These are phyloP conservation scores for Pantherophis guttatus DNA, from an alignment of 2,113 vertebrate species.

Conservation along the genomic window DNA sequence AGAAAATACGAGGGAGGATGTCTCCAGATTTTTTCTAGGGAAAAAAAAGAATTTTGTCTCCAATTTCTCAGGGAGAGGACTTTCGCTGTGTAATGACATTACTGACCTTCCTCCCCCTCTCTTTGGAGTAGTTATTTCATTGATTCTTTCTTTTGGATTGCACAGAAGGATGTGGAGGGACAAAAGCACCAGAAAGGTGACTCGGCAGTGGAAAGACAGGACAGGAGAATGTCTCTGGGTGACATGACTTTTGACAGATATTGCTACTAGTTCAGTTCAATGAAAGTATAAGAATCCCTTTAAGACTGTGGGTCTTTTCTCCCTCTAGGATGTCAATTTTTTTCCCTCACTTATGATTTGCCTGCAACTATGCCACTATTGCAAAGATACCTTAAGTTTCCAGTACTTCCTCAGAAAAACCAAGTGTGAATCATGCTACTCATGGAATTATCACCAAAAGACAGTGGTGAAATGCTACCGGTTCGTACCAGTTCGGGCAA, in stretches of 20 bases:
- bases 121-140: background rate
- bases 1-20: background rate
- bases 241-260: background rate
- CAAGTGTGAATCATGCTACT: background rate
- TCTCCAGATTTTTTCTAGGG: background rate
- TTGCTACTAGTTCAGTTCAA: background rate
- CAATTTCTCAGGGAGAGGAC: background rate
- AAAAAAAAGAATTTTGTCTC: background rate
- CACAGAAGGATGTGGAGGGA: background rate
- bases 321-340: background rate
- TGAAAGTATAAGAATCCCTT: background rate
- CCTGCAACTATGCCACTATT: background rate
- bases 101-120: background rate
- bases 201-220: background rate
- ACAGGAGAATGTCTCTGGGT: background rate
- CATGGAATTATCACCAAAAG: background rate
- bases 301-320: too few relatives aligned
- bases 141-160: background rate
- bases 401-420: background rate
- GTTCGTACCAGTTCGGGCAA: too few relatives aligned
- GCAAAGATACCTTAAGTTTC: background rate
- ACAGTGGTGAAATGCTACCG: too few relatives aligned
- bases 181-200: background rate
- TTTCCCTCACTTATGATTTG: background rate
- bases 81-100: background rate